Base-by-base conservation (phyloP, 2,888 invertebrate species). In the Agelastica alni region DNA sequence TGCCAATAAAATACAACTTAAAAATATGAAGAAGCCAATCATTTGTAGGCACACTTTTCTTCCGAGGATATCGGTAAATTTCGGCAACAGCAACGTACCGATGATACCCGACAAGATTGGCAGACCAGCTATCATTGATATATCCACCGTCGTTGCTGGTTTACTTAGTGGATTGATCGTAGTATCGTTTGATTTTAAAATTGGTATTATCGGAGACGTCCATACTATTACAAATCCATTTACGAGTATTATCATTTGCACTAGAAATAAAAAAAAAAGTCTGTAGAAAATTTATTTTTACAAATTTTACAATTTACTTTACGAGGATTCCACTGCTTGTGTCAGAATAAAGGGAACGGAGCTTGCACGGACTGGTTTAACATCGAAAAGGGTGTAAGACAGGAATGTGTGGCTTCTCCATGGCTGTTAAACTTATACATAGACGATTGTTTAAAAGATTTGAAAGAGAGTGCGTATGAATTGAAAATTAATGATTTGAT, bases 21-120 rank as follows among this genome's bases (percentile, higher is more conserved):
- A 28, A 14, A 86, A 71, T 48, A 86, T 85, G 0, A 89, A 86
- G 0, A 86, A 61, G 0, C 83, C 77, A 12, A 85, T 80, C 5
- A 81, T 72, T 4, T 89, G 70, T 7, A 90, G 75, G 0, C 85
- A 82, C 79, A 79, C 81, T 76, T 86, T 88, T n/a, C 88, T 79
- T 0, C 89, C 89, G 2, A 61, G 18, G 14, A 20, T 26, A 9
- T 62, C 55, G 0, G 59, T 36, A 1, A 42, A 41, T n/a, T 44
- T 42, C 3, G 58, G 63, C 9, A 62, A 49, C 2, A 61, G 1
- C 2, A 61, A 17, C 1, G 63, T 58, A 4, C 60, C 64, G 4
- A 55, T 13, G 2, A 56, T 43, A 1, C 53, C 60, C 1, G 58
- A 49, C 4, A 67, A 28, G 22, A 39, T 14, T 1, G 60, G 14